Base-by-base conservation (phyloP, 2,888 invertebrate species). In the Euplagia quadripunctaria region DNA sequence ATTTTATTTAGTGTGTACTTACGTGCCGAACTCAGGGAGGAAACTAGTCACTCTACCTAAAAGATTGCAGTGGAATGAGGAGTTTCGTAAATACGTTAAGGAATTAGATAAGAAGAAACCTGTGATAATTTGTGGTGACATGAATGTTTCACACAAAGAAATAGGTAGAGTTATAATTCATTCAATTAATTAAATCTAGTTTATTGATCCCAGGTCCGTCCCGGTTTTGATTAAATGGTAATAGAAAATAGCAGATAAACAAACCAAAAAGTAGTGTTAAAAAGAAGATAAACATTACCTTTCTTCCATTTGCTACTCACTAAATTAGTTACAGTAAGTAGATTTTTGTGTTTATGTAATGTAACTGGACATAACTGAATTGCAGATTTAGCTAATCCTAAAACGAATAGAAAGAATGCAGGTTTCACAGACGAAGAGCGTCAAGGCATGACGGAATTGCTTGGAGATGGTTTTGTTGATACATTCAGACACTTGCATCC, bases 361-460 rank as follows among this genome's bases (percentile, higher is more conserved):
- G 41, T 70, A 71, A 8, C 12, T 52, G 42, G 20, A 51, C 12
- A 43, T 52, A 11, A 20, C 11, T 46, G 20, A 52, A 49, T 83
- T 83, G 5, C 91, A 98, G 99, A 99, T 96, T 96, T 99, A 88
- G 97, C 98, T 6, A 99, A 99, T 95, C 99, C 99, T 0, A 99
- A 99, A 92, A 96, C 97, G 0, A 99, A 99, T 90, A 97, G 97
- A 79, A 98, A 97, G 91, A 99, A 97, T 90, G 99, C 99, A 49
- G 99, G 99, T 6, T 99, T 99, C 91, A 99, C 99, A 0, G 97
- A 97, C 77, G 98, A 99, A 90, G 99, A 99, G 94, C 96, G 99
- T 52, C 97, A 98, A 14, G 98, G 98, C 41, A 98, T 99, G 97
- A 97, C 98, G 0, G 97, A 98, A 46, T 96, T 99, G 69, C 94